phyloP scores from a whole-genome alignment of 2,113 vertebrate species.

The Condylura cristata region DNA sequence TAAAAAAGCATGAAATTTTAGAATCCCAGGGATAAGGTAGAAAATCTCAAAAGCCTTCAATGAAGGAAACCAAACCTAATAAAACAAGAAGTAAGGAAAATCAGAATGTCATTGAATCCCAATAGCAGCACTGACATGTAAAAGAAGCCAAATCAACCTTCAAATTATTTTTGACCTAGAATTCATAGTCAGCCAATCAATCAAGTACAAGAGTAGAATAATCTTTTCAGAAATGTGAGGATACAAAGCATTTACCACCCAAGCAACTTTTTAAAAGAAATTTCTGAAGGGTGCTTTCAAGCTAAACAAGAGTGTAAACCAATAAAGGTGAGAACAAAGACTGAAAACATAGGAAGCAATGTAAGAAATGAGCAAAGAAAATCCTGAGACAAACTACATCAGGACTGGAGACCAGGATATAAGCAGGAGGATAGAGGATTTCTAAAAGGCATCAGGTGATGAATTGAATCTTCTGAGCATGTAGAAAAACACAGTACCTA shows the following conservation, averaged over 20 bases:
- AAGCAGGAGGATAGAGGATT: too few species aligned
- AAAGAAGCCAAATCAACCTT: neutral
- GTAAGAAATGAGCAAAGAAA: neutral
- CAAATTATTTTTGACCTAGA: neutral
- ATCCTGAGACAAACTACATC: neutral
- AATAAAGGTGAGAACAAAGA: neutral
- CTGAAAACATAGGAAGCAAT: neutral
- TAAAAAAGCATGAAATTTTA: neutral
- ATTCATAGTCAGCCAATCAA: neutral
- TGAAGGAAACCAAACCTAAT: neutral
- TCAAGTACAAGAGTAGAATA: neutral
- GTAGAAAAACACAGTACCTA: neutral
- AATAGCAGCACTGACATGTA: neutral
- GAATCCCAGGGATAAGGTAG: neutral
- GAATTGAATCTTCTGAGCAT: neutral
- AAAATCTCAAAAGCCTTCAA: neutral
- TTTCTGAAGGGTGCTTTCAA: neutral
- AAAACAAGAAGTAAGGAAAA: neutral
- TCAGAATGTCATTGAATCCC: neutral
- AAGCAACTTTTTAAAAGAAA: neutral
- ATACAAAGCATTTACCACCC: neutral
- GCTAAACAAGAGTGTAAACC: neutral
- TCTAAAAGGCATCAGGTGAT: neutral
- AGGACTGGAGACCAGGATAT: neutral
- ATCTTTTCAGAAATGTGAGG: neutral